These are phyloP conservation scores for Eristalis pertinax DNA, from an alignment of 2,888 invertebrate genomes.

Conservation along the genomic window DNA sequence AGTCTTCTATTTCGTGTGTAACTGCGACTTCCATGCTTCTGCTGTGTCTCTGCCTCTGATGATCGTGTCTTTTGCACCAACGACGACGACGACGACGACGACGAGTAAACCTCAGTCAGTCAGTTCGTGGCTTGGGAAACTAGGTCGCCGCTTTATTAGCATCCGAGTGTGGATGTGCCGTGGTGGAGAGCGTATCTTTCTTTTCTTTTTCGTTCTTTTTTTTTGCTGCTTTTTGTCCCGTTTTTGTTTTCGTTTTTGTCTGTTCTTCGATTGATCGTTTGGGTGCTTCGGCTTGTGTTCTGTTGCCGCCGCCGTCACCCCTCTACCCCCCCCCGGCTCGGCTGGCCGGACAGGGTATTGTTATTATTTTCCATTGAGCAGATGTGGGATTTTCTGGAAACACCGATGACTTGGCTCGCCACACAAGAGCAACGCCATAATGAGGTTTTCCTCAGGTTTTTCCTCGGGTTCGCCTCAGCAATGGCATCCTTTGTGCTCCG, in stretches of 20 bases:
- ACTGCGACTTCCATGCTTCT: too few species aligned
- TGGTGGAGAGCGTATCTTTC: conserved; percentile 32
- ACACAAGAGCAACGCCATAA: conserved; percentile 31
- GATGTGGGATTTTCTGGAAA: conserved; percentile 70
- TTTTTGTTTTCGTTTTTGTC: conserved; percentile 28
- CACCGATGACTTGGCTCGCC: conserved; percentile 6
- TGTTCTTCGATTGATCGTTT: conserved; percentile 44
- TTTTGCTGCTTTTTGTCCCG: conserved; percentile 11
- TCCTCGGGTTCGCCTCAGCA: conserved; percentile 15
- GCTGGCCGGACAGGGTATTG: conserved; percentile 46
- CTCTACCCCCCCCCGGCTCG: not conserved
- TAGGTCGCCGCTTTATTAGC: conserved; percentile 72
- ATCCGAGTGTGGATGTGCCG: conserved; percentile 60
- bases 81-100: conserved; percentile 13
- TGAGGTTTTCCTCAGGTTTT: conserved; percentile 42
- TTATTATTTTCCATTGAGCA: conserved; percentile 60
- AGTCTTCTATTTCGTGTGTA: conserved; percentile 11
- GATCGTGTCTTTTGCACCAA: conserved; percentile 58
- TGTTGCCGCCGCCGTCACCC: not conserved
- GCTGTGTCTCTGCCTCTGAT: conserved; percentile 20
- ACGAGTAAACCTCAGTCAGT: conserved; percentile 53
- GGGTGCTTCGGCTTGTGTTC: conserved; percentile 36
- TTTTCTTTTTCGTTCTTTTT: conserved; percentile 14
- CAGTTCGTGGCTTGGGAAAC: conserved; percentile 69
- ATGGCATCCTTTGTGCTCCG: conserved; percentile 64